Evolutionary conservation across 2,888 invertebrate species (phyloP), one percentile per base, ranked within the genome.

Genomic region (Timandra comae): DNA sequence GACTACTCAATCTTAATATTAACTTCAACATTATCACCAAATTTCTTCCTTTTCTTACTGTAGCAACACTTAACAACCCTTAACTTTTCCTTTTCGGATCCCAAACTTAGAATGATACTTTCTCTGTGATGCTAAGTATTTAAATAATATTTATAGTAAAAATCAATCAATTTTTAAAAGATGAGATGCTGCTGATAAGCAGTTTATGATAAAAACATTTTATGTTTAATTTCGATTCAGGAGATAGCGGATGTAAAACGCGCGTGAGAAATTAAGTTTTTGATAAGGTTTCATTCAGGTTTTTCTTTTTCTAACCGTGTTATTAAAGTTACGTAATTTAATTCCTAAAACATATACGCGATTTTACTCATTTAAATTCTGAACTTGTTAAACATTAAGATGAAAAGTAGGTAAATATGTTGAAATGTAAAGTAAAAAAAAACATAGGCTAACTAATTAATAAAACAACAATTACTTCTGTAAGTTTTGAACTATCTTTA

Each of bases 11-110:
- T 24, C 47, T 52, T 28, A 73, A 42, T 7, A 73, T 7, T 27
- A 67, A 28, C 20, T 35, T 56, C 22, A 66, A 48, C 74, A 77
- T 78, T 53, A 54, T 61, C 35, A 7, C 13, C 13, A 29, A 12
- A 27, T 12, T 43, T 13, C 25, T 27, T 21, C 12, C 22, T 22
- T 16, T 1, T 16, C 16, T 16, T 16, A 5, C 16, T 16, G 16
- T 16, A 16, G 2, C 3, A 23, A n/a, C 23, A 20, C 20, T 20
- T 20, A 3, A 20, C 2, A 20, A 20, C 6, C 2, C 20, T 20
- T 20, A 20, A 3, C n/a, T 20, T 20, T 2, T n/a, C n/a, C 2
- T 20, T 20, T 20, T 20, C 20, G 6, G 6, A 2, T 2, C 20
- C 6, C 20, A 20, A 7, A n/a, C 20, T 20, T 20, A 20, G n/a